Percentiles rank a stretch among this genome's conserved stretches.
Evolutionary conservation across 2,797 vertebrate species (phyloP).

Genomic region (Knipowitschia caucasica): DNA sequence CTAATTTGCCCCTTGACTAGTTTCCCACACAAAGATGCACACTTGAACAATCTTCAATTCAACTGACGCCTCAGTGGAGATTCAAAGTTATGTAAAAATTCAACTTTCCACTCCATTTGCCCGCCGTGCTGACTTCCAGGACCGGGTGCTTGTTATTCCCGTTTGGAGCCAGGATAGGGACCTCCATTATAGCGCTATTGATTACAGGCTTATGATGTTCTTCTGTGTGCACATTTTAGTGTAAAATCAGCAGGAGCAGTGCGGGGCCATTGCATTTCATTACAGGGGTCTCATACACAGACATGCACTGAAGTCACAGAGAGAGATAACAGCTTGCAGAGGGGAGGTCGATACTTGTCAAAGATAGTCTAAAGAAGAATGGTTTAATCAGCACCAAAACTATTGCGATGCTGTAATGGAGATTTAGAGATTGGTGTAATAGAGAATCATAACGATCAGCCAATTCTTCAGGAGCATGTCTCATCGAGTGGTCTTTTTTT

Average conservation of each 20-base stretch:
- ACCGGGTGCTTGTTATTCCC: slow-evolving; percentile 34
- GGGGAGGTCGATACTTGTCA: not conserved
- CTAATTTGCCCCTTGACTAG: not conserved
- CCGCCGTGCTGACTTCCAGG: slow-evolving; percentile 45
- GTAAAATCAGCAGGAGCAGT: slow-evolving; percentile 54
- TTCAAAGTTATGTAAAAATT: slow-evolving; percentile 7
- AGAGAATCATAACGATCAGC: not conserved
- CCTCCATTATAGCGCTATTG: slow-evolving; percentile 46
- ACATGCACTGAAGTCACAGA: not conserved
- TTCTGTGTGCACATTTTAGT: slow-evolving; percentile 46
- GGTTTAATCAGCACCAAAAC: not conserved
- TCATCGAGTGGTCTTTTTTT: not conserved
- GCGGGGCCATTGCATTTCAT: slow-evolving; percentile 39
- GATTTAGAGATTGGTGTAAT: not conserved
- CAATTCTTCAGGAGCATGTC: not conserved
- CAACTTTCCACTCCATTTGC: slow-evolving; percentile 38
- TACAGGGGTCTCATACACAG: slow-evolving; percentile 17
- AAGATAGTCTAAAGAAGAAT: slow-evolving; percentile 13
- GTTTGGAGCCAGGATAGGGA: slow-evolving; percentile 12
- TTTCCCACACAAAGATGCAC: not conserved
- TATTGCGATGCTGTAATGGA: slow-evolving; percentile 1
- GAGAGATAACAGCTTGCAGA: not conserved
- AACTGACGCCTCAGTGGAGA: not conserved
- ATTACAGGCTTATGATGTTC: slow-evolving; percentile 44
- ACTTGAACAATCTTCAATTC: not conserved